These are phyloP conservation scores for Petrocephalus schoutedeni DNA, from an alignment of 2,797 vertebrate species.

Conservation along the genomic window DNA sequence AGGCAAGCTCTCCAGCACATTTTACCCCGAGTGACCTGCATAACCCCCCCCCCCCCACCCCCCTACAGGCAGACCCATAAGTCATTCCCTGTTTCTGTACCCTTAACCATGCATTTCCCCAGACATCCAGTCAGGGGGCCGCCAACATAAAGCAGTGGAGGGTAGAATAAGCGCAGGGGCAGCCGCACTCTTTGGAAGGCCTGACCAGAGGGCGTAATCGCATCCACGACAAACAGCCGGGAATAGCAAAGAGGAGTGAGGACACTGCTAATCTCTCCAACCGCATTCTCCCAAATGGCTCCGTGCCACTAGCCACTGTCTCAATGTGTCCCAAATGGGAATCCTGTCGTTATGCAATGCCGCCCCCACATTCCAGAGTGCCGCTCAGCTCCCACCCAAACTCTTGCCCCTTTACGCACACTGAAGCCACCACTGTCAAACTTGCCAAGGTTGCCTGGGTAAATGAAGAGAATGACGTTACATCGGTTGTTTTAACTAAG, in stretches of 20 bases:
- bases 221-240: slow-evolving; percentile 12
- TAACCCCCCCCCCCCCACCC: not conserved
- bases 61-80: not conserved
- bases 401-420: not conserved
- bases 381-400: slow-evolving; percentile 48
- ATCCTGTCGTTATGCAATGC: slow-evolving; percentile 52
- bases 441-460: no score
- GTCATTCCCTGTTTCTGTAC: not conserved
- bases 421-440: not conserved
- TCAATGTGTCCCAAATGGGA: slow-evolving; percentile 33
- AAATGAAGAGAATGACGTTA: not conserved
- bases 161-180: not conserved
- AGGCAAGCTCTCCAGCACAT: not conserved
- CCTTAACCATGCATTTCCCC: not conserved
- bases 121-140: not conserved
- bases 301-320: slow-evolving; percentile 22
- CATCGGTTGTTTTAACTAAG: not conserved
- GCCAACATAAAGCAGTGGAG: not conserved
- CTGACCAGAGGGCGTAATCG: not conserved
- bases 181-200: not conserved
- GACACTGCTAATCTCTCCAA: slow-evolving; percentile 24
- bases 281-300: slow-evolving; percentile 28
- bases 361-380: slow-evolving; percentile 46
- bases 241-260: slow-evolving; percentile 17
- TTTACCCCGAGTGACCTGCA: not conserved